Evolutionary conservation across 1,140 invertebrate genomes (phyloP).

Genomic region (Steinernema feltiae): DNA sequence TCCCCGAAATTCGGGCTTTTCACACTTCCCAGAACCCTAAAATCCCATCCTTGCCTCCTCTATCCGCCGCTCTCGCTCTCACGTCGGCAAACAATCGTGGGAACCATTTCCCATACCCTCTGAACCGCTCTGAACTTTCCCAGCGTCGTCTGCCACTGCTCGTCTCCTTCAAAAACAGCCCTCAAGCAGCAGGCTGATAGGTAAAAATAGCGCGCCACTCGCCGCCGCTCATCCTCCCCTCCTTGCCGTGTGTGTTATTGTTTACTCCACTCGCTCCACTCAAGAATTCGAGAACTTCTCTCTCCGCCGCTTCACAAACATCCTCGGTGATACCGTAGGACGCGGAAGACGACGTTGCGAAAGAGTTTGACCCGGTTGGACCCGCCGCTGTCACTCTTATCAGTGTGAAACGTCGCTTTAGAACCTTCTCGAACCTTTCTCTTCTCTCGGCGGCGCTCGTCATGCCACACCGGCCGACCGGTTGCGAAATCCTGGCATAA

Average conservation of each 20-base stretch:
- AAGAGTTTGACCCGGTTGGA: neutral
- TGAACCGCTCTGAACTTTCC: neutral
- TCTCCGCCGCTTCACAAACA: neutral
- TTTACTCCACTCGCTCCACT: neutral
- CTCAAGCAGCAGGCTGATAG: neutral
- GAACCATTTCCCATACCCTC: neutral
- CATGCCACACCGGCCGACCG: neutral
- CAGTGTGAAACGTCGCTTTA: neutral
- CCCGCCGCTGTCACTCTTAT: neutral
- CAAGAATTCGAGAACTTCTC: no score
- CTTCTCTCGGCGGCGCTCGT: neutral
- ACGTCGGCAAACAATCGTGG: neutral
- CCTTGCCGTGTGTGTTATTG: no score
- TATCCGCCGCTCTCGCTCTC: no score
- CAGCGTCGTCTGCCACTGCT: neutral
- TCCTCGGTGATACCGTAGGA: neutral
- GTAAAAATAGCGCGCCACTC: neutral
- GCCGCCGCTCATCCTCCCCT: no score
- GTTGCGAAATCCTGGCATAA: slow-evolving; percentile 8
- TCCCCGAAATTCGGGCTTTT: no score
- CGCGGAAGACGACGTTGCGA: no score
- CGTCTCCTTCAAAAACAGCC: neutral
- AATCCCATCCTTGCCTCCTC: no score
- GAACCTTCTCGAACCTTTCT: neutral
- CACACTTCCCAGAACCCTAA: no score